Evolutionary conservation across 2,888 invertebrate species (phyloP), one percentile per base, ranked within the genome.

Genomic region (Drosophila tripunctata): DNA sequence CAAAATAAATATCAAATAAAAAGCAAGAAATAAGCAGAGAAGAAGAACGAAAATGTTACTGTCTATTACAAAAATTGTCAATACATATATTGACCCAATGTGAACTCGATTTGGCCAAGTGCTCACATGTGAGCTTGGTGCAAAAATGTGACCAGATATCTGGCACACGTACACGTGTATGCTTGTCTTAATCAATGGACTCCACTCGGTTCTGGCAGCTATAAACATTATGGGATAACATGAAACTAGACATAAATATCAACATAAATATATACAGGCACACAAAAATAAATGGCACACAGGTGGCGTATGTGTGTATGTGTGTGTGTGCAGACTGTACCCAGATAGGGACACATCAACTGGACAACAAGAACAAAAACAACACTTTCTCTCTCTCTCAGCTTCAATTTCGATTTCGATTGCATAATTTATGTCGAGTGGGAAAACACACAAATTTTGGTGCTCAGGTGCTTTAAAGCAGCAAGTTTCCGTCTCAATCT

Each of bases 351-450:
- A n/a, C 36, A 50, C 8, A 14, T 48, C n/a, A 31, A 7, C 57
- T 41, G 45, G 41, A 41, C 44, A 51, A 35, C 67, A 74, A 35
- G 64, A 73, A n/a, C n/a, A n/a, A n/a, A n/a, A n/a, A n/a, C n/a
- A n/a, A n/a, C n/a, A n/a, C n/a, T n/a, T n/a, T n/a, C 68, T 68
- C 67, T 66, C 72, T 41, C 56, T 50, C 54, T 36, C 40, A 40
- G 62, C 67, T 69, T 80, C 69, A 69, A 84, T 84, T 83, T 83
- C 84, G 81, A 66, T 81, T 83, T 81, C 82, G 65, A 78, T 83
- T 77, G 83, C 78, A 72, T 80, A 83, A 80, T 83, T 80, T 80
- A 80, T 77, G 44, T 56, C 30, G 31, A 30, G 30, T 44, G 27
- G 52, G 44, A 27, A 27, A 27, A 27, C 27, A 27, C 27, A 27